Base-by-base conservation (phyloP, 2,113 vertebrate genomes). In the Malurus alboscapulatus region DNA sequence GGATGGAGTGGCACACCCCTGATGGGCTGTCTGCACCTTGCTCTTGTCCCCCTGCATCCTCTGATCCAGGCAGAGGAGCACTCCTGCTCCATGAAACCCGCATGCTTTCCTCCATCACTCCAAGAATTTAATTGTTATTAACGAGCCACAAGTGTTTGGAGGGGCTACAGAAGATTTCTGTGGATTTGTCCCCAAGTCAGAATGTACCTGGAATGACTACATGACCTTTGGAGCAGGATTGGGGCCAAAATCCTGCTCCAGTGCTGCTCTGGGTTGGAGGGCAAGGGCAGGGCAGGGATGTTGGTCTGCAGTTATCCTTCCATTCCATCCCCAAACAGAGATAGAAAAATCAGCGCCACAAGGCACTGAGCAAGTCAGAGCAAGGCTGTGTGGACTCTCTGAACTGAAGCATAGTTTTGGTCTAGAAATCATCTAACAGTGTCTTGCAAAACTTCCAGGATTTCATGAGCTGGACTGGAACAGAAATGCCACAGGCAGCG, bases 391-490 rank as follows among this genome's bases (percentile, higher is more conserved):
- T 1, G 5, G 85, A 42, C 30, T 79, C 14, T 54, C 59, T 3
- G 10, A 91, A 62, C 38, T 42, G 17, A 61, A 78, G 65, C 42
- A 84, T 4, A 68, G n/a, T 44, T 95, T 84, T 92, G 79, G 63
- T 92, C 72, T 74, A 69, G 47, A 90, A 95, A 63, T 74, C 76
- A 54, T 88, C 63, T 53, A 50, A 50, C 26, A 34, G 53, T 2
- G 1, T 80, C 83, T 90, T 86, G 63, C 82, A 90, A 92, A 94
- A 80, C 79, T 73, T 88, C 72, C 92, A 93, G 76, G 88, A 53
- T 96, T 95, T 84, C 88, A 48, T 40, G 80, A 84, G 76, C 57
- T 92, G 85, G 65, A 67, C 79, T 83, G 10, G 3, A 76, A 50
- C 47, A 90, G 88, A 85, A 96, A 85, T 86, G 88, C 90, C 92